phyloP scores from a whole-genome alignment of 2,888 invertebrate species.

The Drosophila setosimentum region DNA sequence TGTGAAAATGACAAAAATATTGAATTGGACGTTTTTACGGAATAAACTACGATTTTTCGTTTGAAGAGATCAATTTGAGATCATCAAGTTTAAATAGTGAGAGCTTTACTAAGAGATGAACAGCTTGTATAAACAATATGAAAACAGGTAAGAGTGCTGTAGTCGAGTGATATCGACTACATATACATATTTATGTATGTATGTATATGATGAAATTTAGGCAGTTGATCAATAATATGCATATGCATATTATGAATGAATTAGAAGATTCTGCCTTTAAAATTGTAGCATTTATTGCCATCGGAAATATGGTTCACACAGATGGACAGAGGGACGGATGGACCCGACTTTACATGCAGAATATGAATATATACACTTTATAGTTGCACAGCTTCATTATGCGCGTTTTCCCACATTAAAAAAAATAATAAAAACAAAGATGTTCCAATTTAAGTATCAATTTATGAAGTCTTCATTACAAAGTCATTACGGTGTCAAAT shows the following conservation, averaged over 20 bases:
- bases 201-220: too few species aligned
- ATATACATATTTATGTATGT: too few species aligned
- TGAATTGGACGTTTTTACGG: slow-evolving; percentile 2
- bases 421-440: not conserved
- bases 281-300: too few species aligned
- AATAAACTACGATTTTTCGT: not conserved
- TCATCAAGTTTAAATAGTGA: not conserved
- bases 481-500: not conserved
- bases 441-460: not conserved
- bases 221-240: too few species aligned
- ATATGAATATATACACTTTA: not conserved
- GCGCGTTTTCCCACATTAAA: not conserved
- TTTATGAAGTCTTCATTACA: not conserved
- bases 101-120: not conserved
- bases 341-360: not conserved
- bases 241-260: too few species aligned
- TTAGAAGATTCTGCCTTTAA: too few species aligned
- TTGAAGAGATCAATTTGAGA: not conserved
- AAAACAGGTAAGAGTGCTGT: too few species aligned
- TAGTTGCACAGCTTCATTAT: not conserved
- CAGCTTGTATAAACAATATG: not conserved
- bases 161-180: too few species aligned
- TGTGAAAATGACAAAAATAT: slow-evolving; percentile 1
- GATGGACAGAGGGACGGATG: not conserved
- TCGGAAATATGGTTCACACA: not conserved